phyloP scores from a whole-genome alignment of 2,113 vertebrate species.

The Campylomormyrus numenius region DNA sequence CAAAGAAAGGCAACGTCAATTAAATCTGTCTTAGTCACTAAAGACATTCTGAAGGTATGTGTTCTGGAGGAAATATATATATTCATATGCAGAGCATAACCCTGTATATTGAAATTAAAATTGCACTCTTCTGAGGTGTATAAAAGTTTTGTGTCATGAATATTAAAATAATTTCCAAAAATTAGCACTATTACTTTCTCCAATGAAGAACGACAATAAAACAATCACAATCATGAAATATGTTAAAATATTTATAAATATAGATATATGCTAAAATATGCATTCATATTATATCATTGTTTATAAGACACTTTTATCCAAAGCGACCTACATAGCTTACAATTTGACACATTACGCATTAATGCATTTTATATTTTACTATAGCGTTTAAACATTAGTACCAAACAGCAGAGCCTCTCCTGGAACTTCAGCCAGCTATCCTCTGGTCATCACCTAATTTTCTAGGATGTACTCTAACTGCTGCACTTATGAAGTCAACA shows the following conservation, averaged over 20 bases:
- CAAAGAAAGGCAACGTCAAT: slow-evolving; percentile 13
- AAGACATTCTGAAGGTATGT: neutral
- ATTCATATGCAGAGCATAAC: slow-evolving; percentile 9
- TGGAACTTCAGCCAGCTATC: neutral
- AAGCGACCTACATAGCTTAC: neutral
- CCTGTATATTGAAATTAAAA: neutral
- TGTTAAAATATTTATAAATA: slow-evolving; percentile 1
- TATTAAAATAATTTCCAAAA: neutral
- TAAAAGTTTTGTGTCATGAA: slow-evolving; percentile 1
- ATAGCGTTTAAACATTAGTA: neutral
- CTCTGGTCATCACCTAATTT: neutral
- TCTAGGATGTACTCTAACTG: neutral
- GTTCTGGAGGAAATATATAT: slow-evolving; percentile 19
- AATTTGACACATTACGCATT: neutral
- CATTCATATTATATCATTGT: neutral
- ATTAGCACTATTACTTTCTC: neutral
- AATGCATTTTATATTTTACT: neutral
- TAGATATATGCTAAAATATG: slow-evolving; percentile 1
- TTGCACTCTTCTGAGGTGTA: neutral
- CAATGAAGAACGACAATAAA: neutral
- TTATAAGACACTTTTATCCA: neutral
- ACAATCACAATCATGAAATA: neutral
- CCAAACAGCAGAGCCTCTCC: neutral
- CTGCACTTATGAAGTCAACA: neutral
- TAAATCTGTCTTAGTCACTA: neutral